Evolutionary conservation across 1,140 invertebrate species (phyloP).

Genomic region (Euborellia annulipes): DNA sequence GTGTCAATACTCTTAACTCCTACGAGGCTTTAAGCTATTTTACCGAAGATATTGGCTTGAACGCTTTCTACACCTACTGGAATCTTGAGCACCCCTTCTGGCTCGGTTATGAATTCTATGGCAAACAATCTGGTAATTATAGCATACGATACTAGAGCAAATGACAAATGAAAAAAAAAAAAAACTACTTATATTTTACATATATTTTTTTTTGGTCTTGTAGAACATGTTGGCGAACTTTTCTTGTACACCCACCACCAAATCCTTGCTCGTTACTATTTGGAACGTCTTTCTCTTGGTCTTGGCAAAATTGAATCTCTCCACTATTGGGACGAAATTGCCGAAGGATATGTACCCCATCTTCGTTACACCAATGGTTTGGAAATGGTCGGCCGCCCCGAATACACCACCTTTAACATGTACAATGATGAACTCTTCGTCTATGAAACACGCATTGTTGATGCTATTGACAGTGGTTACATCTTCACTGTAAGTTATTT

Average conservation of each 20-base stretch:
- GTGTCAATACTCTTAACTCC: too few species aligned
- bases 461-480: constrained; percentile 2
- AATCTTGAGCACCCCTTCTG: constrained; percentile 45
- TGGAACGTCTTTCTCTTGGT: constrained; percentile 48
- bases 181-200: too few species aligned
- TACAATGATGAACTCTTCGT: too few species aligned
- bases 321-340: too few species aligned
- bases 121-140: too few species aligned
- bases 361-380: too few species aligned
- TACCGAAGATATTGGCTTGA: constrained; percentile 55
- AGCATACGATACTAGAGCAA: too few species aligned
- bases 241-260: constrained; percentile 43
- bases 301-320: constrained; percentile 33
- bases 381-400: too few species aligned
- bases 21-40: too few species aligned
- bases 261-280: constrained; percentile 43
- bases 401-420: too few species aligned
- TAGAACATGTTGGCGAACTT: constrained; percentile 41
- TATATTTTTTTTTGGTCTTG: constrained; percentile 6
- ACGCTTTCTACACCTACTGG: constrained; percentile 47
- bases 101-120: constrained; percentile 34
- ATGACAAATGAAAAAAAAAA: too few species aligned
- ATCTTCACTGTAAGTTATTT: neutral
- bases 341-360: too few species aligned
- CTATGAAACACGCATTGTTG: constrained; percentile 22